Conservation (phyloP, 1,140 invertebrate species). For the Psix sp. region DNA sequence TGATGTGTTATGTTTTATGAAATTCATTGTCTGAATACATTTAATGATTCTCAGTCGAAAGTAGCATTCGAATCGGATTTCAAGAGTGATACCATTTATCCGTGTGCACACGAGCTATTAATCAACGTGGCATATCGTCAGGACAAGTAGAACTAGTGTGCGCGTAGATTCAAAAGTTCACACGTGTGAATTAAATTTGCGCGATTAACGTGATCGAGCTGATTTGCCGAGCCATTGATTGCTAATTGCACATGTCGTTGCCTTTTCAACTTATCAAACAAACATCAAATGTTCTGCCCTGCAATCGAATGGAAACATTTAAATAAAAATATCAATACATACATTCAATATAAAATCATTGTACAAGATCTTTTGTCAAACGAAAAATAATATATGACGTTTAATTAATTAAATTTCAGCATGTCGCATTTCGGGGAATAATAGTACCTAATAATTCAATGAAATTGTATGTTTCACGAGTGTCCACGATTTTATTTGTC, state of each 20-base stretch:
- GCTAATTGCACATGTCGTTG: constrained; percentile 22
- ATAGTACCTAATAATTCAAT: too few relatives aligned
- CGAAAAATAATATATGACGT: too few relatives aligned
- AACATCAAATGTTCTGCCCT: too few relatives aligned
- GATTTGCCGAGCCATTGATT: constrained; percentile 24
- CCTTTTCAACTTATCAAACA: constrained; percentile 15
- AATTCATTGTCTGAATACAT: constrained; percentile 1
- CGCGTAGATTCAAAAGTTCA: constrained; percentile 19
- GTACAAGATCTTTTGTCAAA: too few relatives aligned
- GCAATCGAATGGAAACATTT: too few relatives aligned
- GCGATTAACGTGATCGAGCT: constrained; percentile 19
- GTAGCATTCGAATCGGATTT: not conserved
- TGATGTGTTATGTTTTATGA: too few relatives aligned
- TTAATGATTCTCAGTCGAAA: constrained; percentile 1
- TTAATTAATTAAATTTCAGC: too few relatives aligned
- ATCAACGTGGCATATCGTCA: constrained; percentile 26
- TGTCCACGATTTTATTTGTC: too few relatives aligned
- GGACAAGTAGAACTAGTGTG: constrained; percentile 24
- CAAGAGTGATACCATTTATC: constrained; percentile 24
- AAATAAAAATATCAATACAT: too few relatives aligned
- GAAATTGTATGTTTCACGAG: too few relatives aligned
- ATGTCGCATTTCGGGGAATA: too few relatives aligned
- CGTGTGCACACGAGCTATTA: constrained; percentile 19
- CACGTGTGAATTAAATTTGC: constrained; percentile 40
- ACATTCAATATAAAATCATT: too few relatives aligned